These are phyloP conservation scores for Plutomurus gul DNA, from an alignment of 1,140 invertebrate genomes.

Conservation along the genomic window DNA sequence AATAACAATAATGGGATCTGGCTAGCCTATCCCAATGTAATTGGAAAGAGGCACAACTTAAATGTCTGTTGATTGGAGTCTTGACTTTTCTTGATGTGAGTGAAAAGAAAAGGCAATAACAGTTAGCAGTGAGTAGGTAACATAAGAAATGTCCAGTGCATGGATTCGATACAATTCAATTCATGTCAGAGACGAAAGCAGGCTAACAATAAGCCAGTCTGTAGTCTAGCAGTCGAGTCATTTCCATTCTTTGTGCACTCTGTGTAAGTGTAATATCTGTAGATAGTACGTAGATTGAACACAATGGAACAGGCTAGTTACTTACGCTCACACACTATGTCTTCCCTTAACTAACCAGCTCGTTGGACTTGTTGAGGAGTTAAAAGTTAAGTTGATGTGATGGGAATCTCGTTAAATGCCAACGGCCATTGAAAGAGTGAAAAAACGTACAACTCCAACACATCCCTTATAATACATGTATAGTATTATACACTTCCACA, in stretches of 20 bases:
- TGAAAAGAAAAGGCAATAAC: not conserved
- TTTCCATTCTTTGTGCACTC: not conserved
- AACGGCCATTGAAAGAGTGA: slow-evolving; percentile 35
- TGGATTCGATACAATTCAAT: not conserved
- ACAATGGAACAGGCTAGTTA: not conserved
- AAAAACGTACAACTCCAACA: slow-evolving; percentile 43
- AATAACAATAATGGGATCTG: too few species aligned
- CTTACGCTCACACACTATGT: slow-evolving; percentile 21
- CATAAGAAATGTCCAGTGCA: not conserved
- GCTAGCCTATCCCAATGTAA: too few species aligned
- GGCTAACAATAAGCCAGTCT: too few species aligned
- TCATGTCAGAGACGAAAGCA: too few species aligned
- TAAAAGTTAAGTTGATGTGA: slow-evolving; percentile 41
- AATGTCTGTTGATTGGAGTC: not conserved
- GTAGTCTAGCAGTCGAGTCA: not conserved
- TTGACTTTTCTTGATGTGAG: not conserved
- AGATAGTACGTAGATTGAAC: not conserved
- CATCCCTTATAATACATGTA: slow-evolving; percentile 27
- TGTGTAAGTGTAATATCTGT: not conserved
- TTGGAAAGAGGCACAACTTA: too few species aligned
- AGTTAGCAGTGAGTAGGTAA: not conserved
- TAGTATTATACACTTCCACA: not conserved
- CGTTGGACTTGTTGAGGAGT: slow-evolving; percentile 28
- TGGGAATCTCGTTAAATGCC: slow-evolving; percentile 47
- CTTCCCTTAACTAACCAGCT: slow-evolving; percentile 28